These are phyloP conservation scores for Abscondita cerata DNA, from an alignment of 2,888 invertebrate genomes.

Conservation along the genomic window DNA sequence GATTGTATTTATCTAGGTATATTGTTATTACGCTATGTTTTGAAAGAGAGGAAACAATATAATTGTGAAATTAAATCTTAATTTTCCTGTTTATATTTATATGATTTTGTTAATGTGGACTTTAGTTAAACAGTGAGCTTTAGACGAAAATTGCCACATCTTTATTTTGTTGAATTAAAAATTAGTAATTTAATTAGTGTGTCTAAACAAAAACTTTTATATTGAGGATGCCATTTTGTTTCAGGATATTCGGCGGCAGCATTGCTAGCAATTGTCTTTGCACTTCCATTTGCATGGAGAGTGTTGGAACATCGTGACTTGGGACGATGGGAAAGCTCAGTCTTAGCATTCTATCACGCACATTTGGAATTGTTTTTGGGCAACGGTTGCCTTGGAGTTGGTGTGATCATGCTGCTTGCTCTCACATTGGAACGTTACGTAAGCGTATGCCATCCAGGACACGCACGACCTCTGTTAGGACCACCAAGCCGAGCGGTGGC, in stretches of 20 bases:
- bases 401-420: slow-evolving; percentile 77
- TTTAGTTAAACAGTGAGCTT: no score
- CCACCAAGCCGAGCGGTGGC: slow-evolving; percentile 70
- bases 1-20: no score
- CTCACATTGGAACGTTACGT: slow-evolving; percentile 77
- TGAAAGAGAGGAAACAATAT: no score
- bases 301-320: slow-evolving; percentile 70
- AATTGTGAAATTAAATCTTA: no score
- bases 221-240: no score
- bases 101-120: no score
- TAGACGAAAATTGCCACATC: no score
- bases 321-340: slow-evolving; percentile 69
- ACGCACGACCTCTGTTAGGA: slow-evolving; percentile 69
- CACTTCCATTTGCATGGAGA: slow-evolving; percentile 72
- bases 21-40: no score
- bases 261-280: slow-evolving; percentile 73
- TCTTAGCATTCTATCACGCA: slow-evolving; percentile 72
- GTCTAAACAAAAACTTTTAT: no score
- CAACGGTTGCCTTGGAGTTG: slow-evolving; percentile 76
- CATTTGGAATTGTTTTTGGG: slow-evolving; percentile 75
- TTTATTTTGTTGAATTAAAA: no score
- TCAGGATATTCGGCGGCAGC: slow-evolving; percentile 80
- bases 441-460: slow-evolving; percentile 76
- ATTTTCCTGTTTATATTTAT: no score
- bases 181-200: no score